These are phyloP conservation scores for Lepidonotus clava DNA, from an alignment of 2,888 invertebrate species.

Conservation along the genomic window DNA sequence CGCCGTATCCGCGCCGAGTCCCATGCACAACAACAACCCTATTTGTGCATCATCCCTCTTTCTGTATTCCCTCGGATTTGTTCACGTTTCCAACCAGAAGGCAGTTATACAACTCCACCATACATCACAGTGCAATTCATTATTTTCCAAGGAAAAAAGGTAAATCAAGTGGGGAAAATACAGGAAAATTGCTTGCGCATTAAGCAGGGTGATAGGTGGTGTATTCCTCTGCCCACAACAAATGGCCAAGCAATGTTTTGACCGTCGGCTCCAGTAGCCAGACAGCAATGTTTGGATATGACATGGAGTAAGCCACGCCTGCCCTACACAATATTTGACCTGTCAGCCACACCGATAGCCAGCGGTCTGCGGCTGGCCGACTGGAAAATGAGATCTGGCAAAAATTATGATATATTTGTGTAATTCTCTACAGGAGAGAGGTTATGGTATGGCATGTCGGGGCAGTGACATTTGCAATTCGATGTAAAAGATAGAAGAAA, in stretches of 20 bases:
- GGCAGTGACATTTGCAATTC: neutral
- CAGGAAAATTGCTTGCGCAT: too few species aligned
- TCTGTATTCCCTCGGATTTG: neutral
- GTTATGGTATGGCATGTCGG: neutral
- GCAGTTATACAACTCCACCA: neutral
- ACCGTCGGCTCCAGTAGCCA: constrained; percentile 3
- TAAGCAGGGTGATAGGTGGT: too few species aligned
- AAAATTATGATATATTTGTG: neutral
- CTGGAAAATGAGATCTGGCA: constrained; percentile 2
- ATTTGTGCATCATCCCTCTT: neutral
- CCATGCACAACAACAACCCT: too few species aligned
- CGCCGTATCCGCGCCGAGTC: too few species aligned
- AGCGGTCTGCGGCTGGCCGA: neutral
- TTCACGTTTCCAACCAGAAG: too few species aligned
- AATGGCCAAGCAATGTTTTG: constrained; percentile 26
- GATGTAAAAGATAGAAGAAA: neutral
- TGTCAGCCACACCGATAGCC: neutral
- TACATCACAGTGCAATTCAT: too few species aligned
- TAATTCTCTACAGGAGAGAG: neutral
- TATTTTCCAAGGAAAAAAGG: too few species aligned
- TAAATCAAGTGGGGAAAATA: too few species aligned
- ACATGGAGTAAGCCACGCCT: constrained; percentile 27
- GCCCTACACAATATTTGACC: constrained; percentile 31
- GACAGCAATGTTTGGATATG: constrained; percentile 45
- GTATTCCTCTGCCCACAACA: constrained; percentile 26